Evolutionary conservation across 2,888 invertebrate genomes (phyloP).

Genomic region (Pimpla rufipes): DNA sequence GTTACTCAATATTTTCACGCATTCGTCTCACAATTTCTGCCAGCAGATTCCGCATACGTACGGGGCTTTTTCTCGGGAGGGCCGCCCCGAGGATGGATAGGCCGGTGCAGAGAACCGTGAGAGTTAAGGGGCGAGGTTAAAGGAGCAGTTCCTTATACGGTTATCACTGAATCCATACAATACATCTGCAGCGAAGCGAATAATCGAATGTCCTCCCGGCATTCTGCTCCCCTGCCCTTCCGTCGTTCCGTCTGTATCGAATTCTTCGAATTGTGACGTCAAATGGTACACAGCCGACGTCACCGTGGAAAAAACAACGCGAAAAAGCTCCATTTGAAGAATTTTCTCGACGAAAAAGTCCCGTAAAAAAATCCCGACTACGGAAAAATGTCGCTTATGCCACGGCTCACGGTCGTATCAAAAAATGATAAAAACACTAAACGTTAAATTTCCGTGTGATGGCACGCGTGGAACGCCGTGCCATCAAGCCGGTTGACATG

Average conservation of each 20-base stretch:
- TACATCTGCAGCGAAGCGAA: constrained; percentile 64
- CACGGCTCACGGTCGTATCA: not conserved
- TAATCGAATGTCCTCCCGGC: constrained; percentile 66
- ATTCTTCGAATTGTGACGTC: constrained; percentile 55
- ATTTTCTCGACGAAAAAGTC: constrained; percentile 2
- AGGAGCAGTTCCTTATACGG: constrained; percentile 68
- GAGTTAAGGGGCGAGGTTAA: constrained; percentile 66
- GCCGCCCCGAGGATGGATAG: constrained; percentile 44
- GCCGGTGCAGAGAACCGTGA: constrained; percentile 63
- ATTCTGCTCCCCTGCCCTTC: constrained; percentile 29
- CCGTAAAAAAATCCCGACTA: not conserved
- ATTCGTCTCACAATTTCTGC: constrained; percentile 1
- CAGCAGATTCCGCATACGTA: not conserved
- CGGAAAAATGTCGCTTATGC: not conserved
- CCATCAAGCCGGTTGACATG: not conserved
- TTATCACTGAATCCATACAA: constrained; percentile 68
- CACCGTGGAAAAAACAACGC: not conserved
- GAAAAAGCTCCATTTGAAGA: not conserved
- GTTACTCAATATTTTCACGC: constrained; percentile 19
- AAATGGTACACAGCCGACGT: not conserved
- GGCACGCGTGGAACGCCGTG: not conserved
- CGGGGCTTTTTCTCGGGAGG: not conserved
- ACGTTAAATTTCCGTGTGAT: not conserved
- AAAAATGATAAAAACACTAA: not conserved
- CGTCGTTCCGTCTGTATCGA: constrained; percentile 45